Percentiles rank a stretch among this genome's conserved stretches.
These are phyloP conservation scores for Macrophya annulata DNA, from an alignment of 2,888 invertebrate species.

Conservation along the genomic window DNA sequence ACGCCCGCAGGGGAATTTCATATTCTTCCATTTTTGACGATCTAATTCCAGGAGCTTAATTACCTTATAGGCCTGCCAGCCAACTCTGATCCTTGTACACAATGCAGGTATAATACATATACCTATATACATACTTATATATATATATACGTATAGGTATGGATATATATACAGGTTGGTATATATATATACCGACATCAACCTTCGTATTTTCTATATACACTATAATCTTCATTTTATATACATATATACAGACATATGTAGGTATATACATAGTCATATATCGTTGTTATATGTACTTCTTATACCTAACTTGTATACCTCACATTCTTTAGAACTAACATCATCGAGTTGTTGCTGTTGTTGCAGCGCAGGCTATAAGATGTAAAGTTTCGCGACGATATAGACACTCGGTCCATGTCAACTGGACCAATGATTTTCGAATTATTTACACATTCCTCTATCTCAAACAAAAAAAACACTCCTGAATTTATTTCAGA, in stretches of 20 bases:
- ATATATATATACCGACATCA: no score
- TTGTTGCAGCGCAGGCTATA: not conserved
- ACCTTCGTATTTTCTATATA: no score
- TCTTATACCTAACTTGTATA: not conserved
- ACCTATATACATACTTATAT: not conserved
- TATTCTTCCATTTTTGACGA: constrained; percentile 67
- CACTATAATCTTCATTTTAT: no score
- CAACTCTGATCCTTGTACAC: constrained; percentile 6
- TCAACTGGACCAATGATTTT: no score
- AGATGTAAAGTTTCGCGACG: not conserved
- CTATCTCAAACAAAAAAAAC: no score
- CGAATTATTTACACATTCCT: no score
- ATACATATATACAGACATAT: not conserved
- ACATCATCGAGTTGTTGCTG: not conserved
- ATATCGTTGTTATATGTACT: not conserved
- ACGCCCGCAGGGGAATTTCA: constrained; percentile 69
- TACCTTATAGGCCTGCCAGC: constrained; percentile 66
- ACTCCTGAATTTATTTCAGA: no score
- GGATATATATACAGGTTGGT: not conserved
- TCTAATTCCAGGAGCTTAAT: constrained; percentile 75
- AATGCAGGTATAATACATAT: not conserved
- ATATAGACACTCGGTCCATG: not conserved
- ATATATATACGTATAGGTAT: not conserved
- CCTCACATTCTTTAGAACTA: constrained; percentile 3
- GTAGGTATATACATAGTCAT: no score